Conservation (phyloP, 2,888 invertebrate species). For the Plagiodera versicolora region DNA sequence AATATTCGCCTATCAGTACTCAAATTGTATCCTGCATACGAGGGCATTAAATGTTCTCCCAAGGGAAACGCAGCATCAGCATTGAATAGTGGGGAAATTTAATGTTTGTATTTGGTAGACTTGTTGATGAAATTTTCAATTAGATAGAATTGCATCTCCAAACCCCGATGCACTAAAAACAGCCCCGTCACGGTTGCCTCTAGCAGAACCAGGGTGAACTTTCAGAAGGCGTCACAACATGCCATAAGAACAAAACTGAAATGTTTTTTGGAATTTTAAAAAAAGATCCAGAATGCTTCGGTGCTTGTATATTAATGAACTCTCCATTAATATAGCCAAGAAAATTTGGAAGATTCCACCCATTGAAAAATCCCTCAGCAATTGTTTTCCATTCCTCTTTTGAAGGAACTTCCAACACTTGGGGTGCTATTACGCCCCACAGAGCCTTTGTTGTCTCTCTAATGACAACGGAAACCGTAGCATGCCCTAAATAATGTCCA, state of each 20-base stretch:
- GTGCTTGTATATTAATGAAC: constrained; percentile 6
- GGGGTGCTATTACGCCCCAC: constrained; percentile 8
- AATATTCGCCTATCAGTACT: constrained; percentile 10
- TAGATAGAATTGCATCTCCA: constrained; percentile 4
- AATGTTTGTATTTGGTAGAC: background rate
- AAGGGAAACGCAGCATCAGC: constrained; percentile 11
- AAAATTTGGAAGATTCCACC: constrained; percentile 14
- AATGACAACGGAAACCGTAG: constrained; percentile 12
- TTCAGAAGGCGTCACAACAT: background rate
- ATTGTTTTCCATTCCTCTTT: constrained; percentile 12
- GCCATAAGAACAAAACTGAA: constrained; percentile 7
- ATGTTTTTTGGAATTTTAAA: constrained; percentile 8
- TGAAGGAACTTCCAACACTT: constrained; percentile 11
- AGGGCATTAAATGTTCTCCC: constrained; percentile 4
- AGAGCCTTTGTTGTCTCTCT: constrained; percentile 10
- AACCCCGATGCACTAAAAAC: background rate
- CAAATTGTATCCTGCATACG: constrained; percentile 12
- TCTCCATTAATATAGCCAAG: constrained; percentile 12
- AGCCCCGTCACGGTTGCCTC: background rate
- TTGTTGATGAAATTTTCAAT: constrained; percentile 2
- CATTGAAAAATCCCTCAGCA: constrained; percentile 8
- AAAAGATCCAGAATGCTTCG: constrained; percentile 10
- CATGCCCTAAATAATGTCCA: constrained; percentile 10
- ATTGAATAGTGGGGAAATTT: constrained; percentile 3
- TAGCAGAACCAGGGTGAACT: constrained; percentile 1